Base-by-base conservation (phyloP, 64 coral and sea anemone species). In the Trachythela sp. region DNA sequence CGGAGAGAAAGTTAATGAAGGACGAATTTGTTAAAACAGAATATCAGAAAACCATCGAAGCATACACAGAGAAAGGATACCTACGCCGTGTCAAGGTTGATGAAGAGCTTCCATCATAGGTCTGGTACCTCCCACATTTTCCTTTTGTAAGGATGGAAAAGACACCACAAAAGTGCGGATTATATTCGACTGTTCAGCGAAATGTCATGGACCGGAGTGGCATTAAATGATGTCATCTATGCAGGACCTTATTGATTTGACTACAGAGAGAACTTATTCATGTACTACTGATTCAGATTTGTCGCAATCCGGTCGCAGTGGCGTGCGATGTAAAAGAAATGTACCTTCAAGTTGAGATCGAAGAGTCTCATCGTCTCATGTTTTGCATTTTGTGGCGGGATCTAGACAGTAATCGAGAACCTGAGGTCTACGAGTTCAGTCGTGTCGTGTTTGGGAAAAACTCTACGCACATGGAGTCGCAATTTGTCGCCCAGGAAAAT, bases 61-160 rank as follows among this genome's bases (percentile, higher is more conserved):
- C 36, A 0, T 89, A 85, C 41, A 22, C 85, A 26, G 77, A 84
- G 33, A 84, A 88, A 9, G 50, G 90, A 9, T 84, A 92, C 30
- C 30, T 88, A 4, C 24, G 76, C n/a, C 60, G 87, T 30, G 31
- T 89, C 27, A 0, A n/a, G 9, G 1, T 7, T 32, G n/a, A 32
- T 13, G 87, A 92, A 48, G 39, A 48, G 24, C 33, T 13, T 17
- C 76, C 22, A 22, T 11, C 77, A 32, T 39, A 85, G 2, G 51
- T 85, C 4, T 92, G 87, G 87, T 92, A 89, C 36, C 42, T 92
- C 2, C 83, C 59, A 48, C 91, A 92, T 85, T 92, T 89, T 89
- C 87, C 87, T n/a, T 32, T 89, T 50, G 87, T 92, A n/a, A 39
- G 54, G 32, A 88, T 92, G 76, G 86, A 92, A 36, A 92, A 92